These are phyloP conservation scores for Chironomus riparius DNA, from an alignment of 2,888 invertebrate species.

Conservation along the genomic window DNA sequence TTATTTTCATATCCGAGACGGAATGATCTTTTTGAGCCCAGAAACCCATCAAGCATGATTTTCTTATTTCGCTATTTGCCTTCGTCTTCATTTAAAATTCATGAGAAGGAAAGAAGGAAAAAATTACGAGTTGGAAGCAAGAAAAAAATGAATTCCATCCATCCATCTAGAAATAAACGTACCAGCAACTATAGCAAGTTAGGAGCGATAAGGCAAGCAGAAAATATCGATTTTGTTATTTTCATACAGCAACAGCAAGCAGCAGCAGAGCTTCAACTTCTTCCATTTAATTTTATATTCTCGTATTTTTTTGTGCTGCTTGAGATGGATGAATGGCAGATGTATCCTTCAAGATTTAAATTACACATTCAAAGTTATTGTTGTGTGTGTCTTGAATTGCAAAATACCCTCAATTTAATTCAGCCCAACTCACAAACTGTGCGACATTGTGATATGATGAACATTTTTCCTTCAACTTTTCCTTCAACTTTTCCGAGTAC, in stretches of 20 bases:
- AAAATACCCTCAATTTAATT: not conserved
- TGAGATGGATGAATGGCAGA: constrained; percentile 1
- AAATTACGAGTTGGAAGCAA: too few relatives aligned
- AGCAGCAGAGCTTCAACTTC: too few relatives aligned
- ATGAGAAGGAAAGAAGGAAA: not conserved
- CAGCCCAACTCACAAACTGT: too few relatives aligned
- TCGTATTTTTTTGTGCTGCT: too few relatives aligned
- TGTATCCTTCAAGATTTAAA: constrained; percentile 21
- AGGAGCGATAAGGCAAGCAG: not conserved
- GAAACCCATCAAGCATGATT: constrained; percentile 17
- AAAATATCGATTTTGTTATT: too few relatives aligned
- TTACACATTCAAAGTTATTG: constrained; percentile 19
- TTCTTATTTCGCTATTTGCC: not conserved
- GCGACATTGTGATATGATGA: not conserved
- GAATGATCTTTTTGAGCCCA: constrained; percentile 21
- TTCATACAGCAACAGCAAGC: too few relatives aligned
- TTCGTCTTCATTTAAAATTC: not conserved
- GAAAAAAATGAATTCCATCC: not conserved
- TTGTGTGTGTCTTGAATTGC: constrained; percentile 13
- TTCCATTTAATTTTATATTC: too few relatives aligned
- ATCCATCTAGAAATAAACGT: not conserved
- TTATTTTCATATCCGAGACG: constrained; percentile 6
- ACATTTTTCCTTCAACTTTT: too few relatives aligned
- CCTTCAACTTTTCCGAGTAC: not conserved
- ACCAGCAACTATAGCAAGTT: not conserved